Percentiles rank a stretch among this genome's conserved stretches.
Evolutionary conservation across 64 coral and sea anemone species (phyloP).

Genomic region (Platygyra sinensis): DNA sequence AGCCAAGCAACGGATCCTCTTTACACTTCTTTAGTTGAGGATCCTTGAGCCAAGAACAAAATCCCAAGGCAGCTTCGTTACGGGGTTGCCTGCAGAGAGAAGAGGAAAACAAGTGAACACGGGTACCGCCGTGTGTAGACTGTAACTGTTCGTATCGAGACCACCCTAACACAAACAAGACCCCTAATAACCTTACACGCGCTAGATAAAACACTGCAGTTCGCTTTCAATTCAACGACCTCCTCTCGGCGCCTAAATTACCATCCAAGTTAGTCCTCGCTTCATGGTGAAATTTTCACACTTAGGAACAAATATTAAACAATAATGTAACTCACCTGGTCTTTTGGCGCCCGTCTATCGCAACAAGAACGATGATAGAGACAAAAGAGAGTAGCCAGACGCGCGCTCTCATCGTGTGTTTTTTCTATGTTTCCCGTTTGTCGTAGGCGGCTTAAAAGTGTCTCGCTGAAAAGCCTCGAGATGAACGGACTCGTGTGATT

Average conservation of each 20-base stretch:
- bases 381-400: background rate
- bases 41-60: slow-evolving; percentile 80
- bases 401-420: background rate
- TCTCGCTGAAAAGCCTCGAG: background rate
- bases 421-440: slow-evolving; percentile 21
- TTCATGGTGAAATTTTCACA: slow-evolving; percentile 21
- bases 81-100: slow-evolving; percentile 51
- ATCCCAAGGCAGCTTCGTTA: slow-evolving; percentile 53
- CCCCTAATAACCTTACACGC: background rate
- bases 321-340: slow-evolving; percentile 2
- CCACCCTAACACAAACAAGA: background rate
- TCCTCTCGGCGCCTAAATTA: background rate
- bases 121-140: background rate
- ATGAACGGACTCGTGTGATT: slow-evolving; percentile 36
- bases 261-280: slow-evolving; percentile 2
- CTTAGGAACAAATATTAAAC: slow-evolving; percentile 19
- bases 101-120: slow-evolving; percentile 2
- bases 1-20: slow-evolving; percentile 24
- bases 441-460: slow-evolving; percentile 4
- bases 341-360: slow-evolving; percentile 1
- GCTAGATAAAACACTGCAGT: background rate
- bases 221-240: background rate
- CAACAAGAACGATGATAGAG: background rate
- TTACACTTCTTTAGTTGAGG: slow-evolving; percentile 64
- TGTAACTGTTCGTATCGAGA: background rate